Base-by-base conservation (phyloP, 2,888 invertebrate genomes). In the Toxonevra muliebris region DNA sequence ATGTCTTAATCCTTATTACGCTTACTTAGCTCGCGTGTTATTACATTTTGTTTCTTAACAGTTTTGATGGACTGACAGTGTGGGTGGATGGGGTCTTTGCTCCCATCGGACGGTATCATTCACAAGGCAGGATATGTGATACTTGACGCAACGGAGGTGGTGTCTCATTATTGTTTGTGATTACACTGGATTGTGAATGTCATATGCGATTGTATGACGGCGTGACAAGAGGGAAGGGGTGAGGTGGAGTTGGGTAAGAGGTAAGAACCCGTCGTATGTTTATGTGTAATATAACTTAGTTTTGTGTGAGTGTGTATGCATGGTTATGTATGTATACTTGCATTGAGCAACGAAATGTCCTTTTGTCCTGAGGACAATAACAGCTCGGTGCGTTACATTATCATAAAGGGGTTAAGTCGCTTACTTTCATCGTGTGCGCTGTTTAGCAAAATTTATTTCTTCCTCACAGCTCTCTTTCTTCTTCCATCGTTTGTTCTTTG, bases 341-440 rank as follows among this genome's bases (percentile, higher is more conserved):
- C 48, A 48, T 17, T 7, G 17, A 52, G 59, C 60, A 58, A 65
- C 60, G 60, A 70, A 76, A 76, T 74, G 75, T 79, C 79, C 81
- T 75, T 80, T 80, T 80, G 76, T 79, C 79, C 76, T 68, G 76
- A 77, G 80, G 80, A 81, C 80, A 80, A 80, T 81, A 79, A 79
- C 80, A 76, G 76, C 78, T 77, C 76, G 74, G 79, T 79, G 78
- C 77, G 73, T 71, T 76, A 77, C 78, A 80, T 79, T 79, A 81
- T 76, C 80, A 79, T 81, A 80, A 80, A 81, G 81, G 80, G 80
- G 80, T 79, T 80, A 80, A 80, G 79, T 74, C 80, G 76, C 80
- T 79, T 77, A 79, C 75, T 78, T 77, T 78, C 79, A 76, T 79
- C 75, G 75, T 74, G 75, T 74, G 74, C 77, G 79, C 77, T 79